Evolutionary conservation across 2,888 invertebrate species (phyloP).

Genomic region (Caenorhabditis sulstoni): DNA sequence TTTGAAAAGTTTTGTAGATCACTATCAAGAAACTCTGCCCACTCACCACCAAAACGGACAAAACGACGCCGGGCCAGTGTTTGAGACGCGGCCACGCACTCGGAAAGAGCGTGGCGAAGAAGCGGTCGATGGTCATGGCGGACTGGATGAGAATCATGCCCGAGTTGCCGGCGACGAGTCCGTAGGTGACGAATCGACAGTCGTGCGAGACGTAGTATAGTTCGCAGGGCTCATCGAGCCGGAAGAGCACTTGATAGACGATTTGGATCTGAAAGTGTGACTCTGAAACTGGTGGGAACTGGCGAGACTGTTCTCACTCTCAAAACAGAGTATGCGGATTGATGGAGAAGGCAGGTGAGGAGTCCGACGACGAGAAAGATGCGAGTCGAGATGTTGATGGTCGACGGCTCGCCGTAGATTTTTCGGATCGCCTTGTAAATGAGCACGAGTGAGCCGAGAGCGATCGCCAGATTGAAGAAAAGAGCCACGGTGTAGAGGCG

Average conservation of each 20-base stretch:
- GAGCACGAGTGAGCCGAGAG: slow-evolving; percentile 16
- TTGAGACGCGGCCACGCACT: slow-evolving; percentile 37
- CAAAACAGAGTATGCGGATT: slow-evolving; percentile 26
- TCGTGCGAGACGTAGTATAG: slow-evolving; percentile 36
- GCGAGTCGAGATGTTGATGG: slow-evolving; percentile 40
- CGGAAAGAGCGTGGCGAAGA: slow-evolving; percentile 17
- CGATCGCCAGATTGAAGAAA: slow-evolving; percentile 35
- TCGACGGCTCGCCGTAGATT: slow-evolving; percentile 13
- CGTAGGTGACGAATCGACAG: slow-evolving; percentile 31
- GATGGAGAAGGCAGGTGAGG: slow-evolving; percentile 28
- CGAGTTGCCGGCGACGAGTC: slow-evolving; percentile 39
- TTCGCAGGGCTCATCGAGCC: slow-evolving; percentile 37
- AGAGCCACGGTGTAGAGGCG: slow-evolving; percentile 29
- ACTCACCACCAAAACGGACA: slow-evolving; percentile 25
- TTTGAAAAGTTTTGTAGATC: not conserved
- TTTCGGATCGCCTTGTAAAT: slow-evolving; percentile 25
- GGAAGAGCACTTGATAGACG: slow-evolving; percentile 40
- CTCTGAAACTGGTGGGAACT: not conserved
- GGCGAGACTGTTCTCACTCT: too few relatives aligned
- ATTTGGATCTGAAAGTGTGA: slow-evolving; percentile 50
- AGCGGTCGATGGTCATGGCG: slow-evolving; percentile 46
- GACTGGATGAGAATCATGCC: slow-evolving; percentile 51
- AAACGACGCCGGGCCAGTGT: slow-evolving; percentile 37
- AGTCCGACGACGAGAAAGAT: slow-evolving; percentile 40
- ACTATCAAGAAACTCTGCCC: too few relatives aligned